Base-by-base conservation (phyloP, 2,113 vertebrate species). In the Oreochromis spilurus region DNA sequence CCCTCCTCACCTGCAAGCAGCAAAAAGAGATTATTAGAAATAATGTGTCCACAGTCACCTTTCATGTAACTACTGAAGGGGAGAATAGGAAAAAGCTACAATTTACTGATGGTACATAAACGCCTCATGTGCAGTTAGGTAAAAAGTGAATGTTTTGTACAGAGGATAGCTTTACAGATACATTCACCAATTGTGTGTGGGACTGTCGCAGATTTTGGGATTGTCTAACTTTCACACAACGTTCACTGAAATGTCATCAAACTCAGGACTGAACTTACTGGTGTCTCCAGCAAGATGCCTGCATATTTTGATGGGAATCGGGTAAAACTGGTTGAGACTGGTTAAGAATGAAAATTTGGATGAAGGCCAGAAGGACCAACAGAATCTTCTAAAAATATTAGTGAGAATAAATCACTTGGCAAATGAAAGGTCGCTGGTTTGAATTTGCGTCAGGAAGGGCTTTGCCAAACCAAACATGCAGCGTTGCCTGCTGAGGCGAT, bases 1-100 rank as follows among this genome's bases (percentile, higher is more conserved):
- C 98, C 99, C 26, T 98, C 98, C 95, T 99, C 98, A 88, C 98
- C 98, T 99, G 92, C 43, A 24, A 88, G 50, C 12, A 3, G n/a
- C 50, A 57, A 36, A 1, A 12, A 79, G 34, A 17, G 50, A 9
- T 65, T 6, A 17, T 72, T 26, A 57, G 2, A 17, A 83, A 81
- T 34, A 26, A 12, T 9, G 2, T 21, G 9, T 8, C 2, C 54
- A 43, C 14, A 77, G 36, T 19, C 17, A 29, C 40, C 9, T 77
- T 78, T 78, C 6, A 79, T 4, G n/a, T 84, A 9, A 55, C 67
- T 45, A 72, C 21, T 72, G 65, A 43, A 43, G 8, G 38, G 40
- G 8, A 72, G 14, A 45, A 43, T 1, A 5, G 38, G n/a, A 13
- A 70, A 24, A 65, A 45, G 67, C 1, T 45, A 17, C 21, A 45